Percentiles rank a stretch among this genome's conserved stretches.
Conservation (phyloP, 2,113 vertebrate genomes). For the Scophthalmus maximus region DNA sequence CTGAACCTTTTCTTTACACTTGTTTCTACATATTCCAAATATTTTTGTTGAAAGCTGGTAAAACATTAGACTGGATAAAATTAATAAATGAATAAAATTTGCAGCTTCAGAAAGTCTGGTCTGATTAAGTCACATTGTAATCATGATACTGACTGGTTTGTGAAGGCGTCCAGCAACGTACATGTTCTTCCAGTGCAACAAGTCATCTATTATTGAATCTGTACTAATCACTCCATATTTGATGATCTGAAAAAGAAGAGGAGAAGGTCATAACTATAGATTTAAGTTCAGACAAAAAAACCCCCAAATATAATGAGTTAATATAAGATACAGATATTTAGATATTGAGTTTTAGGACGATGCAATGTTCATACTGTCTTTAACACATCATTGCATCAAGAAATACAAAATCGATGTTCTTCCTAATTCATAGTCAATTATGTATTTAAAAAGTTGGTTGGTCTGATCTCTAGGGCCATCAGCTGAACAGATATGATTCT, state of each 20-base stretch:
- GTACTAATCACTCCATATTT: constrained; percentile 97
- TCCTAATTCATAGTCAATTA: too few relatives aligned
- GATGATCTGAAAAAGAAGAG: constrained; percentile 85
- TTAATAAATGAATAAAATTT: too few relatives aligned
- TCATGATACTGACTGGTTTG: constrained; percentile 88
- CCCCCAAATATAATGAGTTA: not conserved
- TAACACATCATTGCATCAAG: too few relatives aligned
- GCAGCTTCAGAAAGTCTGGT: too few relatives aligned
- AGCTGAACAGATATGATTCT: too few relatives aligned
- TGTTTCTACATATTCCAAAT: not conserved
- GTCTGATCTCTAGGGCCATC: too few relatives aligned
- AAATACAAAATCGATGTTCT: too few relatives aligned
- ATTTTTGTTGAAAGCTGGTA: not conserved
- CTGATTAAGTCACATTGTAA: not conserved
- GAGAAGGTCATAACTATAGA: not conserved
- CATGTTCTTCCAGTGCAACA: constrained; percentile 93
- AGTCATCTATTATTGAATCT: constrained; percentile 88
- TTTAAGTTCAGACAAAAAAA: not conserved
- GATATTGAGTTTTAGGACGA: not conserved
- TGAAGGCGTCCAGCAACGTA: constrained; percentile 95
- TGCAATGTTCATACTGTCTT: too few relatives aligned
- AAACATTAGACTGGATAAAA: too few relatives aligned
- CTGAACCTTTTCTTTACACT: not conserved
- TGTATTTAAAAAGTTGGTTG: too few relatives aligned
- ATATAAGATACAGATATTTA: not conserved